Base-by-base conservation (phyloP, 1,140 invertebrate species). In the Trinorchestia longiramus region DNA sequence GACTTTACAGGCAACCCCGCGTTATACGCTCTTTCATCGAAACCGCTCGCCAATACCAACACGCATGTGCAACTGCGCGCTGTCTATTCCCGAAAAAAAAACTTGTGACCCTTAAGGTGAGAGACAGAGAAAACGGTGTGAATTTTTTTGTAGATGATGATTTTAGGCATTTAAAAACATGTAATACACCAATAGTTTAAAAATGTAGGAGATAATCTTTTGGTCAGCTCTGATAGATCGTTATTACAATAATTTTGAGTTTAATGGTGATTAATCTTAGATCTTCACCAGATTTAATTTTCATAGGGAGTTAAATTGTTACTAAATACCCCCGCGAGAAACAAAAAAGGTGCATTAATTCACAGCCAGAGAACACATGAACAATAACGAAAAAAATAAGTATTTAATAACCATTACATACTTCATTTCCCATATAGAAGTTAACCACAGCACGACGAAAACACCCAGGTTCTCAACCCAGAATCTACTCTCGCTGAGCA, bases 1-100 rank as follows among this genome's bases (percentile, higher is more conserved):
- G 92, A 94, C 92, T 94, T 44, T 45, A 47, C 11, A 94, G 92
- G 92, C 92, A 45, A 94, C 92, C 43, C 92, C 92, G 92, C 92
- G 92, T 94, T 94, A 94, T 47, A 47, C 92, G 43, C 92, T 94
- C 92, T 94, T 94, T 94, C 92, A 94, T 94, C 92, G 92, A 94
- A 94, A 94, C 92, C 44, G 43, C 44, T 94, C 43, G 92, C 92
- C 44, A 45, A 94, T 94, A 94, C 92, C 43, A 23, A 94, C 43
- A 23, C 6, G 44, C 92, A 40, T 40, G 43, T 40, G 43, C 92
- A 94, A 36, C 92, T 43, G 6, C 44, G 44, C 41, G 41, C 88
- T 90, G 4, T 28, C 28, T 3, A 23, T 77, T 77, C 62, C 28
- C 1, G 43, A 90, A 15, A 41, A 87, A 90, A 43, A 90, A 90